These are phyloP conservation scores for Drosophila elegans DNA, from an alignment of 1,140 invertebrate genomes.

Conservation along the genomic window DNA sequence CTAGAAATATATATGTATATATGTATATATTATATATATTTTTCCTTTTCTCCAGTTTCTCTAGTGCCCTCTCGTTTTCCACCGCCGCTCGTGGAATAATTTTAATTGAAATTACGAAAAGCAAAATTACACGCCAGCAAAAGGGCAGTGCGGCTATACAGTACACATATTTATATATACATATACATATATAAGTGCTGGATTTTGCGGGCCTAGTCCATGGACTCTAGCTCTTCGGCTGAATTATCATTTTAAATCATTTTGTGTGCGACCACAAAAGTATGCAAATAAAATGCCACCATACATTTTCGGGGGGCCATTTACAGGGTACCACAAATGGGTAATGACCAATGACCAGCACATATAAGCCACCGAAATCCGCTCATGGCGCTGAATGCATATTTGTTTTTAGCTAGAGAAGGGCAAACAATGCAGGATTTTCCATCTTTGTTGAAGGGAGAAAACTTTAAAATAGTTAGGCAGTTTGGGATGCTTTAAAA, in stretches of 20 bases:
- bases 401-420: constrained; percentile 1
- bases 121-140: constrained; percentile 58
- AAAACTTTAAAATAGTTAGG: no score
- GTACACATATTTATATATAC: background rate
- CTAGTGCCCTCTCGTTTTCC: background rate
- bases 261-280: constrained; percentile 69
- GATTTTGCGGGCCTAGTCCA: constrained; percentile 2
- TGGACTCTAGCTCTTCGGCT: constrained; percentile 10
- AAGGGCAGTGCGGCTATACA: background rate
- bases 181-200: constrained; percentile 10
- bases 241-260: constrained; percentile 81
- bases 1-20: constrained; percentile 15
- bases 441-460: background rate
- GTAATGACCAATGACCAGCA: constrained; percentile 10
- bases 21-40: constrained; percentile 18
- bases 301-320: constrained; percentile 47
- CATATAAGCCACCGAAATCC: constrained; percentile 28
- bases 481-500: no score
- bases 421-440: background rate
- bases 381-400: constrained; percentile 27
- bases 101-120: constrained; percentile 79
- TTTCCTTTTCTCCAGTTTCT: background rate
- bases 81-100: constrained; percentile 67
- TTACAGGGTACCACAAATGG: constrained; percentile 53
- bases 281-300: constrained; percentile 76